Percentiles rank a stretch among this genome's conserved stretches.
Conservation (phyloP, 2,797 vertebrate species). For the Argya squamiceps region DNA sequence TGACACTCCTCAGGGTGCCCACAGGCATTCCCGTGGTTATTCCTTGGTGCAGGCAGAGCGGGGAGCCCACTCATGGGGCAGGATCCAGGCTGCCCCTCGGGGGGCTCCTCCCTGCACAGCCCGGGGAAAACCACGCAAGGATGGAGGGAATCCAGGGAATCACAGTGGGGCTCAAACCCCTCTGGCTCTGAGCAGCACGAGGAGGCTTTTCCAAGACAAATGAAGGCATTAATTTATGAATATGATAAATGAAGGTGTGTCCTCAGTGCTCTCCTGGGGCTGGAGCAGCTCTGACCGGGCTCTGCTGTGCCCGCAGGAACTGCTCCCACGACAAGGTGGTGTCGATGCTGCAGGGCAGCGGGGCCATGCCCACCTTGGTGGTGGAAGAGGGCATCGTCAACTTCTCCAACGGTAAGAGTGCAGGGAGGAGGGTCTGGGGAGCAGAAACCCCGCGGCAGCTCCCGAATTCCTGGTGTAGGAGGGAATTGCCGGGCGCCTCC, state of each 20-base stretch:
- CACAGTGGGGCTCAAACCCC: accelerated
- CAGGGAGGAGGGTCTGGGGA: accelerated
- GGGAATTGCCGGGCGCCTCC: not conserved
- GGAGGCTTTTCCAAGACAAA: not conserved
- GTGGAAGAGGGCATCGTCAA: slow-evolving; percentile 90
- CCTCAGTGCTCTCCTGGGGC: accelerated
- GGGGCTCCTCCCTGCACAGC: not conserved
- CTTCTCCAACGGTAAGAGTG: slow-evolving; percentile 78
- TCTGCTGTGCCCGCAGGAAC: slow-evolving; percentile 79
- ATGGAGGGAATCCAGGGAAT: not conserved
- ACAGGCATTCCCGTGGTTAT: accelerated
- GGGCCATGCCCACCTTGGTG: slow-evolving; percentile 93
- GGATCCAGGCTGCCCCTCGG: accelerated
- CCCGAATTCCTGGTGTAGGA: accelerated
- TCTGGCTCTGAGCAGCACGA: not conserved
- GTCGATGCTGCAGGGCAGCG: slow-evolving; percentile 98
- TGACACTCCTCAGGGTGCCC: not conserved
- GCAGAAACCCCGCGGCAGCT: accelerated
- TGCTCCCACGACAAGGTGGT: slow-evolving; percentile 99
- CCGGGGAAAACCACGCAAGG: not conserved
- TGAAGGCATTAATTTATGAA: not conserved
- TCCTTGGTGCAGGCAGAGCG: accelerated
- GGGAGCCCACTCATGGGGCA: accelerated
- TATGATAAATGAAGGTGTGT: accelerated
- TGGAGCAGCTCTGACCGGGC: not conserved